A percentile compares a stretch with the other conserved stretches of the same genome.
These are phyloP conservation scores for Athrips mouffetella DNA, from an alignment of 2,888 invertebrate species.

Conservation along the genomic window DNA sequence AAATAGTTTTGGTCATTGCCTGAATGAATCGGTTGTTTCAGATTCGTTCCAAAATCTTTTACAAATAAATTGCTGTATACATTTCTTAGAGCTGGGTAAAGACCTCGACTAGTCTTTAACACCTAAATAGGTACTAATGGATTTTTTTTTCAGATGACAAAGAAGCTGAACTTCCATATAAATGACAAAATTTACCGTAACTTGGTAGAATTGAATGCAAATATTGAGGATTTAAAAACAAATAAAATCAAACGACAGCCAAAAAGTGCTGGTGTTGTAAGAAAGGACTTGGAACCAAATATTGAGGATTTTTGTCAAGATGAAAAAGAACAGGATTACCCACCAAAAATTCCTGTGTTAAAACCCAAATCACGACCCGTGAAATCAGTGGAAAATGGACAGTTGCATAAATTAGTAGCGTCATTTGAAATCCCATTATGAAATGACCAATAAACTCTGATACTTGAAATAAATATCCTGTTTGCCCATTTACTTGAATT, in stretches of 20 bases:
- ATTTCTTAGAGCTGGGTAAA: too few relatives aligned
- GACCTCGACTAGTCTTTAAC: too few relatives aligned
- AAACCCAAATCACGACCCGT: conserved; percentile 55
- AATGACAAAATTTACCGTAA: conserved; percentile 69
- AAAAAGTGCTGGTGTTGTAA: conserved; percentile 32
- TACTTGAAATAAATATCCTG: not conserved
- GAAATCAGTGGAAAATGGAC: conserved; percentile 47
- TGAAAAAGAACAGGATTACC: conserved; percentile 47
- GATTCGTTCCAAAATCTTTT: too few relatives aligned
- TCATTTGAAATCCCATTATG: conserved; percentile 64
- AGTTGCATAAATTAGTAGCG: conserved; percentile 54
- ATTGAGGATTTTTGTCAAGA: conserved; percentile 68
- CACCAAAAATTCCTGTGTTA: conserved; percentile 49
- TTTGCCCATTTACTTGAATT: not conserved
- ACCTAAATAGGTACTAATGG: too few relatives aligned
- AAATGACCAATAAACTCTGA: conserved; percentile 29
- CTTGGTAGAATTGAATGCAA: conserved; percentile 65
- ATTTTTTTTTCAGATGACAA: conserved; percentile 56
- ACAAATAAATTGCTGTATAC: too few relatives aligned
- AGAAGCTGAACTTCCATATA: conserved; percentile 66
- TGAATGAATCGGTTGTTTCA: too few relatives aligned
- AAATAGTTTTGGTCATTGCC: too few relatives aligned
- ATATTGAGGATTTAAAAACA: conserved; percentile 39
- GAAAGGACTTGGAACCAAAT: conserved; percentile 65
- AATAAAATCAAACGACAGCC: conserved; percentile 41